These are phyloP conservation scores for Agonum fuliginosum DNA, from an alignment of 2,888 invertebrate genomes.

Conservation along the genomic window DNA sequence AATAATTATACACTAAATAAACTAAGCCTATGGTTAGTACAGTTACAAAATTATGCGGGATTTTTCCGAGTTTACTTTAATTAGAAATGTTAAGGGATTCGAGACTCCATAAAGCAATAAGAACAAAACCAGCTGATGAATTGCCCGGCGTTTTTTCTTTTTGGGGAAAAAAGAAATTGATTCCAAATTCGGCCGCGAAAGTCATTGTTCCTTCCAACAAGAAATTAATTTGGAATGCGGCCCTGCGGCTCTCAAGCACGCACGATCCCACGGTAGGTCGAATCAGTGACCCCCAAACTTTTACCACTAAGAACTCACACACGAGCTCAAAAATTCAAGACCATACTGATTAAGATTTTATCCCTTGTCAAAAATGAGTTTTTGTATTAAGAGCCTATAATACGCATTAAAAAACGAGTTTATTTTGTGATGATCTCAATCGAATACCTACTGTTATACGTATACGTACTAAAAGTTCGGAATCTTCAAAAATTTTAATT, in stretches of 20 bases:
- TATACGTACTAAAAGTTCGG: too few species aligned
- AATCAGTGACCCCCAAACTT: too few species aligned
- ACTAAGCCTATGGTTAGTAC: conserved; percentile 18
- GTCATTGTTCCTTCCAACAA: conserved; percentile 51
- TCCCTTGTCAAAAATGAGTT: too few species aligned
- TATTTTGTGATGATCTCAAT: too few species aligned
- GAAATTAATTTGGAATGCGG: conserved; percentile 55
- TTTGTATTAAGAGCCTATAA: too few species aligned
- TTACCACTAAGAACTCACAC: too few species aligned
- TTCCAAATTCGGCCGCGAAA: conserved; percentile 52
- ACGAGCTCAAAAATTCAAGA: too few species aligned
- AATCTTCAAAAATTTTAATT: too few species aligned
- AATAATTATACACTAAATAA: conserved; percentile 9
- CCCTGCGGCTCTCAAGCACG: conserved; percentile 8
- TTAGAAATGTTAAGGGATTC: neutral
- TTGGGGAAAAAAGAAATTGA: conserved; percentile 49
- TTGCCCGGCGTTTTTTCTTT: conserved; percentile 17
- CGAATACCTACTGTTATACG: too few species aligned
- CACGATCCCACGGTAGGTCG: conserved; percentile 50
- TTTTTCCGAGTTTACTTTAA: conserved; percentile 14
- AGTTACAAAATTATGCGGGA: conserved; percentile 21
- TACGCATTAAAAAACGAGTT: too few species aligned
- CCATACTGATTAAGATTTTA: too few species aligned
- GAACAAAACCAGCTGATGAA: conserved; percentile 31
- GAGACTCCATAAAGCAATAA: conserved; percentile 4